Base-by-base conservation (phyloP, 2,888 invertebrate genomes). In the Meteorus colon region DNA sequence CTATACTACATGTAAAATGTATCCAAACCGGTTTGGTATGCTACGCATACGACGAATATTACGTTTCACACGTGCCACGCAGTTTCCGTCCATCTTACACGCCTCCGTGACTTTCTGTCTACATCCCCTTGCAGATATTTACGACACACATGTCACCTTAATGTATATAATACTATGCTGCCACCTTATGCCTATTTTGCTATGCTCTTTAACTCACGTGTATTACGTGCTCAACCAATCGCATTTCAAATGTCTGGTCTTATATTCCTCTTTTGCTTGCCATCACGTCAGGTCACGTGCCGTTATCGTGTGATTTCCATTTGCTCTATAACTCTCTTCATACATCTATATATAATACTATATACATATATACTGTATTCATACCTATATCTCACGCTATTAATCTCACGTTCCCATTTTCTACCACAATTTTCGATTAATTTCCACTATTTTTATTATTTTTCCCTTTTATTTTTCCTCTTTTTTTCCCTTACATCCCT, bases 11-110 rank as follows among this genome's bases (percentile, higher is more conserved):
- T 70, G 19, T 73, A 77, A 76, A 74, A 78, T 67, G 74, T 77
- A 77, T 78, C 71, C 41, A 71, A 69, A 55, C 19, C 78, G 69
- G 79, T 82, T 85, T 79, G 80, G 79, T 81, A 84, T 83, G 81
- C 83, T 76, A 66, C 71, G 77, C 81, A 80, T 80, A 79, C 79
- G 72, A 75, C 75, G 81, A 81, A 83, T 82, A 84, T 84, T 83
- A 83, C 82, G 79, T 81, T 78, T 81, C 79, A 80, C 81, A 84
- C 82, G 82, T 83, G 83, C 81, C 79, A 80, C 80, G 80, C 81
- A 82, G 79, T 80, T 79, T 80, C 71, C 79, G 69, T 73, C 67
- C 48, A 67, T 72, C 69, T 65, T 66, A 63, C 48, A 48, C 69
- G 48, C 67, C 34, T 34, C 37, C 16, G 59, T 41, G 62, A 60